Conservation (phyloP, 2,888 invertebrate species). For the Agriopis leucophaearia region DNA sequence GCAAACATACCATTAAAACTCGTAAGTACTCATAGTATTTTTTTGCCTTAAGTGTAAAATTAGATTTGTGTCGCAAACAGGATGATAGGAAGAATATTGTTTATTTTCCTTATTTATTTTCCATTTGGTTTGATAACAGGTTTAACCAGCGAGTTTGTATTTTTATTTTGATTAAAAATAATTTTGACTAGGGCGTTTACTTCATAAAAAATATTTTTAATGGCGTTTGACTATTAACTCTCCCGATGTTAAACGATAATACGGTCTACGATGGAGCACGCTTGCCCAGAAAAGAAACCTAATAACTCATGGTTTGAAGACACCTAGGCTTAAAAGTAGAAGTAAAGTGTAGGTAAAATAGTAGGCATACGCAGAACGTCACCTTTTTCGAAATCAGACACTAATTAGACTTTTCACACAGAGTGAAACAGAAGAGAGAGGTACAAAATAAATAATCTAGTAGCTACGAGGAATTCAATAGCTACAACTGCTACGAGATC, state of each 20-base stretch:
- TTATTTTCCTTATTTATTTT: slow-evolving; percentile 16
- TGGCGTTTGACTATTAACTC: no score
- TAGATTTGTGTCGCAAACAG: slow-evolving; percentile 31
- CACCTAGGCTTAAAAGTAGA: no score
- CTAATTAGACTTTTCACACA: no score
- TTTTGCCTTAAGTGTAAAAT: slow-evolving; percentile 35
- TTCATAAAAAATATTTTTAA: no score
- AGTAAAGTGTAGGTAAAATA: no score
- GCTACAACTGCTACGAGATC: slow-evolving; percentile 9
- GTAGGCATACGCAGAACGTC: no score
- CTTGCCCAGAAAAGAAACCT: no score
- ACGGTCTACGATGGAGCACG: no score
- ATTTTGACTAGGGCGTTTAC: neutral
- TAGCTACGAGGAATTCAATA: slow-evolving; percentile 2
- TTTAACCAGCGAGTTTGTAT: slow-evolving; percentile 1
- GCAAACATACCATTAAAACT: neutral
- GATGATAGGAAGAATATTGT: slow-evolving; percentile 9
- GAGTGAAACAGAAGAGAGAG: no score
- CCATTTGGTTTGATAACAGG: slow-evolving; percentile 10
- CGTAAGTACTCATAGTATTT: neutral
- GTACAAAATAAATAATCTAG: neutral
- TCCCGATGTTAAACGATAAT: no score
- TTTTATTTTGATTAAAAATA: neutral
- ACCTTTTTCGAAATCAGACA: no score
- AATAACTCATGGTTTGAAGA: no score